These are phyloP conservation scores for Drosophila mercatorum DNA, from an alignment of 2,888 invertebrate species.

Conservation along the genomic window DNA sequence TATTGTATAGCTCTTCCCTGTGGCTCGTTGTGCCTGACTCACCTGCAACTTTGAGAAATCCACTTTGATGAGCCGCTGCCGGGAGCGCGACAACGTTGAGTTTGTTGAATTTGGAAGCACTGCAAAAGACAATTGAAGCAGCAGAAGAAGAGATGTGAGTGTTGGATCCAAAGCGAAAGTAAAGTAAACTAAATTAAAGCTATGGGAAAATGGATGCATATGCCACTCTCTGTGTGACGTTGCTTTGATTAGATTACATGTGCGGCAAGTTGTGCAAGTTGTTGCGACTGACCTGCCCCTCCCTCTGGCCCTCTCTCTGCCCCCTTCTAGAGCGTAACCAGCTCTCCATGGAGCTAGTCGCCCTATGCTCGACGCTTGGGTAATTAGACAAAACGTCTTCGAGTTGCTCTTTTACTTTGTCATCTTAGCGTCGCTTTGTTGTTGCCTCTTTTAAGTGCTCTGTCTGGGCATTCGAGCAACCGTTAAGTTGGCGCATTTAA, in stretches of 20 bases:
- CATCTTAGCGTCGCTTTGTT: slow-evolving; percentile 38
- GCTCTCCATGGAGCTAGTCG: slow-evolving; percentile 8
- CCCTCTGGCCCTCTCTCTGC: too few species aligned
- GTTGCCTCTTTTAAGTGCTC: slow-evolving; percentile 10
- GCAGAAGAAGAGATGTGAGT: slow-evolving; percentile 18
- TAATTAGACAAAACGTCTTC: slow-evolving; percentile 37
- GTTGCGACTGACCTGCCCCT: neutral
- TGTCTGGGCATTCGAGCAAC: slow-evolving; percentile 25
- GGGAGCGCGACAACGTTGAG: slow-evolving; percentile 80
- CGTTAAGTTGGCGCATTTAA: slow-evolving; percentile 77
- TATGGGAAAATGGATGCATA: slow-evolving; percentile 25
- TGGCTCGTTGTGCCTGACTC: slow-evolving; percentile 68
- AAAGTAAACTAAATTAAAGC: slow-evolving; percentile 31
- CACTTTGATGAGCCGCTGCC: slow-evolving; percentile 91
- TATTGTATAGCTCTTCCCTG: slow-evolving; percentile 10
- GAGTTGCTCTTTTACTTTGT: slow-evolving; percentile 31
- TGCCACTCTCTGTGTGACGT: slow-evolving; percentile 11
- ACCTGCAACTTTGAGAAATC: slow-evolving; percentile 92
- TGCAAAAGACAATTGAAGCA: slow-evolving; percentile 67
- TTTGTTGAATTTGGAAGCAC: slow-evolving; percentile 84
- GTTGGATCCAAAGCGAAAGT: slow-evolving; percentile 31
- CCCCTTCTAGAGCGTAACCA: slow-evolving; percentile 6
- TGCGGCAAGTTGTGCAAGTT: slow-evolving; percentile 34
- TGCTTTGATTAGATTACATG: slow-evolving; percentile 60
- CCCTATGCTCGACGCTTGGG: slow-evolving; percentile 11